These are phyloP conservation scores for Ecliptopera silaceata DNA, from an alignment of 2,888 invertebrate genomes.

Conservation along the genomic window DNA sequence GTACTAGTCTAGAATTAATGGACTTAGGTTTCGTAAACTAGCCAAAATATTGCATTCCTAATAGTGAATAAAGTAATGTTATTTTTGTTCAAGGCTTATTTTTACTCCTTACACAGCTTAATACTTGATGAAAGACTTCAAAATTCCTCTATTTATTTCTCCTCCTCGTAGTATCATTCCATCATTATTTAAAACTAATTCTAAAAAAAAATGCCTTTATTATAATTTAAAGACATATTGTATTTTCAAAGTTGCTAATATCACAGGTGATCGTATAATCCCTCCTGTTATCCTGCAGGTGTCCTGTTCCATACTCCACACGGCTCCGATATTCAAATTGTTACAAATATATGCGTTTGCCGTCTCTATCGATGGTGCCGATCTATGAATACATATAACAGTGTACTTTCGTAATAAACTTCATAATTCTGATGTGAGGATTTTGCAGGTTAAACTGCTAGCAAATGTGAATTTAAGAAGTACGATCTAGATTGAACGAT, in stretches of 20 bases:
- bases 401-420: neutral
- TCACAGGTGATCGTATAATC: neutral
- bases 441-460: no score
- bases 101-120: no score
- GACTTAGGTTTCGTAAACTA: neutral
- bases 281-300: conserved; percentile 11
- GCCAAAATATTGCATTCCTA: conserved; percentile 15
- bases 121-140: no score
- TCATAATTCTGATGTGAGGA: no score
- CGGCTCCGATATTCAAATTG: conserved; percentile 2
- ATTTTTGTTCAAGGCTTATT: neutral
- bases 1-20: neutral
- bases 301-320: neutral
- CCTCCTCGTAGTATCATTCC: no score
- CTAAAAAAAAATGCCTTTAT: no score
- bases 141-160: no score
- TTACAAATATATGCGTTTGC: conserved; percentile 7
- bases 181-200: no score
- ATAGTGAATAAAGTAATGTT: neutral
- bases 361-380: neutral
- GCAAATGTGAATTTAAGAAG: no score
- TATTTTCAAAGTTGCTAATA: neutral
- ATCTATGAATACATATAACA: neutral
- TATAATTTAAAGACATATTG: neutral
- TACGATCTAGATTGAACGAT: no score